phyloP scores from a whole-genome alignment of 2,797 vertebrate species.

The Platyrinchus mystaceus region DNA sequence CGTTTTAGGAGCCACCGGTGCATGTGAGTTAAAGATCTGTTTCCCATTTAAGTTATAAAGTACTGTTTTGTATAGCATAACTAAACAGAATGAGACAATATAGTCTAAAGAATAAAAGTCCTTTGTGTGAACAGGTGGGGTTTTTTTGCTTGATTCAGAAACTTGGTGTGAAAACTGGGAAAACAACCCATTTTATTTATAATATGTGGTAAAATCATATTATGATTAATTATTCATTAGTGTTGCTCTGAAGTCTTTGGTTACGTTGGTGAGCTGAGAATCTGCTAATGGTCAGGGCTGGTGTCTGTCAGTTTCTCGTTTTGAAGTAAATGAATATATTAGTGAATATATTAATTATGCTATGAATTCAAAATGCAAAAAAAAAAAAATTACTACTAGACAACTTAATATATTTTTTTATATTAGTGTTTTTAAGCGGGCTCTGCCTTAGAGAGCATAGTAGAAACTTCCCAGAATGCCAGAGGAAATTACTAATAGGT shows the following conservation, averaged over 20 bases:
- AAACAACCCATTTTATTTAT: not conserved
- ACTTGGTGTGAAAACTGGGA: not conserved
- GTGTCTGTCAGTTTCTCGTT: not conserved
- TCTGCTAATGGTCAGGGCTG: not conserved
- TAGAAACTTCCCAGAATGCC: not conserved
- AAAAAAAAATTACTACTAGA: not conserved
- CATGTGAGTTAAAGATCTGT: not conserved
- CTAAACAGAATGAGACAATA: not conserved
- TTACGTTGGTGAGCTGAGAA: not conserved
- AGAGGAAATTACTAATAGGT: not conserved
- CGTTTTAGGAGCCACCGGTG: not conserved
- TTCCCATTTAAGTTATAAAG: not conserved
- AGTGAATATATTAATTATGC: not conserved
- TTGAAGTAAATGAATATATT: not conserved
- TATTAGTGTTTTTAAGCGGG: not conserved
- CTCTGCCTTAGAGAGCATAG: not conserved
- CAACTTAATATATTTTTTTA: not conserved
- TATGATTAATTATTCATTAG: not conserved
- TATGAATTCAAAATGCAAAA: not conserved
- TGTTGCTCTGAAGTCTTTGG: not conserved
- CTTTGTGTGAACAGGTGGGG: rapidly evolving
- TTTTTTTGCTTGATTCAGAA: not conserved
- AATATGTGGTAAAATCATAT: not conserved
- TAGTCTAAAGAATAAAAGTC: not conserved
- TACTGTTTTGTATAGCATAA: not conserved